A percentile compares a stretch with the other conserved stretches of the same genome.
Evolutionary conservation across 2,888 invertebrate species (phyloP).

Genomic region (Nomada lathburiana): DNA sequence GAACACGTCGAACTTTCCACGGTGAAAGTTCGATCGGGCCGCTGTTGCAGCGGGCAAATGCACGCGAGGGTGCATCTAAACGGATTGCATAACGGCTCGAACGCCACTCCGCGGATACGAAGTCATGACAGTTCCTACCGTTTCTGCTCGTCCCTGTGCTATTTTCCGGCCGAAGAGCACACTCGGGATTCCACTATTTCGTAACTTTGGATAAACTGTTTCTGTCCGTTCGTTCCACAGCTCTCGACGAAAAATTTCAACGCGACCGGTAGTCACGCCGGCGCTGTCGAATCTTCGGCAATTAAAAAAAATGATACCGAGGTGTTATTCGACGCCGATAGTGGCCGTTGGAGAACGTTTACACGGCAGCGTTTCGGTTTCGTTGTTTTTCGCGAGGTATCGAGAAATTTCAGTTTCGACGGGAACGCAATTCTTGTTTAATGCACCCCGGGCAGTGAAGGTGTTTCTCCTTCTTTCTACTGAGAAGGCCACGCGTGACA

Average conservation of each 20-base stretch:
- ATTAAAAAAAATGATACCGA: too few species aligned
- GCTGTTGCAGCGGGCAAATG: conserved; percentile 46
- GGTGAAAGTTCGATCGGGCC: conserved; percentile 59
- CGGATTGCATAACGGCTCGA: conserved; percentile 52
- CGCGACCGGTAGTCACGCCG: too few species aligned
- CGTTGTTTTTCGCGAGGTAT: too few species aligned
- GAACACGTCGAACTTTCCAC: conserved; percentile 69
- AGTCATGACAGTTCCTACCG: conserved; percentile 35
- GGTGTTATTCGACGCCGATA: too few species aligned
- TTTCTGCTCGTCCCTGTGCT: neutral
- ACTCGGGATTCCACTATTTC: conserved; percentile 20
- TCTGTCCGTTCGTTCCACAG: neutral
- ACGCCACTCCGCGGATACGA: conserved; percentile 19
- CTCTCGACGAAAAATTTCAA: neutral
- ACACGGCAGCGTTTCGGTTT: too few species aligned
- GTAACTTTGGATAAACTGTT: conserved; percentile 5
- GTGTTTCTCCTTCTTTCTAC: too few species aligned
- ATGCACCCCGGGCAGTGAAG: neutral
- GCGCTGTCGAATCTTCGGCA: neutral
- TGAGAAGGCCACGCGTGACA: conserved; percentile 8
- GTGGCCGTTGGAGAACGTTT: too few species aligned
- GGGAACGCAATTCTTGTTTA: neutral
- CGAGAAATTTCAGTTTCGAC: too few species aligned
- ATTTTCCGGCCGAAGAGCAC: neutral
- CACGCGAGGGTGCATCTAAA: conserved; percentile 58